These are phyloP conservation scores for Protonibea diacanthus DNA, from an alignment of 2,797 vertebrate genomes.

Conservation along the genomic window DNA sequence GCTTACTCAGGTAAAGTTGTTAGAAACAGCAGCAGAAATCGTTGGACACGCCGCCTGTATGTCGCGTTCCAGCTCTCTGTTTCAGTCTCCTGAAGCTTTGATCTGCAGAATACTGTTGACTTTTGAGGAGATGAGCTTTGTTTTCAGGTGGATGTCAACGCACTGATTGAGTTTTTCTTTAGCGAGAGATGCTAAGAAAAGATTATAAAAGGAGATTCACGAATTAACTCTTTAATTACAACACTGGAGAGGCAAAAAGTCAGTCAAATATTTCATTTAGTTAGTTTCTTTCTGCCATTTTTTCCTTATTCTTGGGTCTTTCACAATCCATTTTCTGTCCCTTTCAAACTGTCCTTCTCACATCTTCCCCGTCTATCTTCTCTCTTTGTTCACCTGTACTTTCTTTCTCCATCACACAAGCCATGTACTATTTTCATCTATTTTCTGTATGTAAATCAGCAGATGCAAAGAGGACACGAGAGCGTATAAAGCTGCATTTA, in stretches of 20 bases:
- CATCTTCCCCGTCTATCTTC: too few relatives aligned
- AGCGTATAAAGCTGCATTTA: neutral
- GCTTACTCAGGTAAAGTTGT: slow-evolving; percentile 27
- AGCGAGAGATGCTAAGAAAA: neutral
- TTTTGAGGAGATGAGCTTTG: neutral
- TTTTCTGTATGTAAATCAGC: slow-evolving; percentile 4
- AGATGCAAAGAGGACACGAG: neutral
- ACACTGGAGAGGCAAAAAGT: neutral
- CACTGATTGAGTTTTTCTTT: neutral
- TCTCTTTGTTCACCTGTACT: neutral
- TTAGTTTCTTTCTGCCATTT: neutral
- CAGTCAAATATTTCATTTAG: neutral
- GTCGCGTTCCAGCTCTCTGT: neutral
- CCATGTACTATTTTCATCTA: neutral
- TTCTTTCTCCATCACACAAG: neutral
- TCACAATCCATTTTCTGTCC: neutral
- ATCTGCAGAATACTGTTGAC: neutral
- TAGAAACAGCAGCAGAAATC: slow-evolving; percentile 15
- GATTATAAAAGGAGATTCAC: neutral
- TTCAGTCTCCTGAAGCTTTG: neutral
- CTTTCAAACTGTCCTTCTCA: neutral
- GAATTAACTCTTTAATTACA: neutral
- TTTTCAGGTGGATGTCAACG: neutral
- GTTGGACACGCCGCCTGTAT: neutral
- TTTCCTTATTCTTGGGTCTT: neutral